Evolutionary conservation across 2,888 invertebrate genomes (phyloP).

Genomic region (Callinectes sapidus): DNA sequence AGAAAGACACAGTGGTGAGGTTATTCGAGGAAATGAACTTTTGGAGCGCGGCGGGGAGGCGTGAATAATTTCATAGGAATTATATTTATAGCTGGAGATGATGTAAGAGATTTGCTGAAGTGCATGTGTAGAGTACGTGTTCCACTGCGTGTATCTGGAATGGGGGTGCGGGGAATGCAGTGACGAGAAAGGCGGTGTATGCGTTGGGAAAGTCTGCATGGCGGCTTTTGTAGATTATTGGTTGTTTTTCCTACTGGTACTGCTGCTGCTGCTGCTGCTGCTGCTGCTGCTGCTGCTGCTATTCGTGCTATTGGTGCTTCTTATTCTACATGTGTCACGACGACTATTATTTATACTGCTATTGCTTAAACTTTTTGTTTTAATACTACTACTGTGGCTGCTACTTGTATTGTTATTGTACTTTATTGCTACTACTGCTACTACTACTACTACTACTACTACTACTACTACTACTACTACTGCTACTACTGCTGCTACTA

Average conservation of each 20-base stretch:
- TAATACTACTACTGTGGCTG: too few species aligned
- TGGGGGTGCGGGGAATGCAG: not conserved
- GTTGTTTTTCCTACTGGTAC: too few species aligned
- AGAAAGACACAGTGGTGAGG: not conserved
- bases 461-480: slow-evolving; percentile 13
- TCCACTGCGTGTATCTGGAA: not conserved
- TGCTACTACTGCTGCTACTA: slow-evolving; percentile 1
- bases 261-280: not conserved
- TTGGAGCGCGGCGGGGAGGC: not conserved
- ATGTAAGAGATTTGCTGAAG: not conserved
- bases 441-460: slow-evolving; percentile 8
- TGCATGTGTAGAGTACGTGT: not conserved
- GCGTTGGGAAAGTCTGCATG: not conserved
- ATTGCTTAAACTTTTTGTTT: too few species aligned
- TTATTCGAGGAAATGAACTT: not conserved
- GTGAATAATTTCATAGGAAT: not conserved
- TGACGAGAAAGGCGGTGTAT: not conserved
- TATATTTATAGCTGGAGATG: not conserved
- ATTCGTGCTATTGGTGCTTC: not conserved
- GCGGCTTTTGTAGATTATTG: not conserved
- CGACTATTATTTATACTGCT: not conserved
- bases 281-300: not conserved
- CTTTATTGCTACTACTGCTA: not conserved
- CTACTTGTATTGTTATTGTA: too few species aligned
- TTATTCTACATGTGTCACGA: not conserved